Evolutionary conservation across 2,797 vertebrate genomes (phyloP).

Genomic region (Intellagama lesueurii): DNA sequence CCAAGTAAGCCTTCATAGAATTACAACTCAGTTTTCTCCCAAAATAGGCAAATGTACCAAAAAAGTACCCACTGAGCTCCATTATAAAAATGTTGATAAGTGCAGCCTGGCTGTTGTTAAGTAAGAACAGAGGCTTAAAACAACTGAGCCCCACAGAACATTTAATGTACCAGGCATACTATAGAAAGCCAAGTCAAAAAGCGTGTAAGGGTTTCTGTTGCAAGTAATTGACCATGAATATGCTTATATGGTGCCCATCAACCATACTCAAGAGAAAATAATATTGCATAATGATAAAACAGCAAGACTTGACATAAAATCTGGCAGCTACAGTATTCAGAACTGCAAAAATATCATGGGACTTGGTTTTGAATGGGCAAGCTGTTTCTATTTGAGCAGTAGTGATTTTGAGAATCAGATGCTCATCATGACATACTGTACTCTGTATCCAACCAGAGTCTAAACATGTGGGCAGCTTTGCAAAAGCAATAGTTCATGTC

Average conservation of each 20-base stretch:
- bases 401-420: neutral
- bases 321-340: neutral
- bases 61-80: neutral
- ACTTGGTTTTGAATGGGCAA: neutral
- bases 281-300: neutral
- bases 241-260: neutral
- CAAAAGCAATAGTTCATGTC: no score
- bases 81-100: neutral
- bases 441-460: neutral
- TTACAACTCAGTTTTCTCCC: neutral
- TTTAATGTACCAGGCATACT: neutral
- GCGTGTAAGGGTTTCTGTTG: neutral
- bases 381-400: neutral
- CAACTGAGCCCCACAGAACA: neutral
- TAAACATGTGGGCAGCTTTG: neutral
- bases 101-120: neutral
- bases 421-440: neutral
- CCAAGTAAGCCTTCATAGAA: neutral
- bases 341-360: neutral
- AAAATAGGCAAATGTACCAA: neutral
- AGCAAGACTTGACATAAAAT: no score
- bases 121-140: neutral
- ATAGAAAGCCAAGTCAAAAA: neutral
- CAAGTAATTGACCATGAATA: slow-evolving; percentile 14
- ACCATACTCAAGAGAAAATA: neutral